Percentiles rank a stretch among this genome's conserved stretches.
These are phyloP conservation scores for Manacus vitellinus DNA, from an alignment of 2,113 vertebrate species.

Conservation along the genomic window DNA sequence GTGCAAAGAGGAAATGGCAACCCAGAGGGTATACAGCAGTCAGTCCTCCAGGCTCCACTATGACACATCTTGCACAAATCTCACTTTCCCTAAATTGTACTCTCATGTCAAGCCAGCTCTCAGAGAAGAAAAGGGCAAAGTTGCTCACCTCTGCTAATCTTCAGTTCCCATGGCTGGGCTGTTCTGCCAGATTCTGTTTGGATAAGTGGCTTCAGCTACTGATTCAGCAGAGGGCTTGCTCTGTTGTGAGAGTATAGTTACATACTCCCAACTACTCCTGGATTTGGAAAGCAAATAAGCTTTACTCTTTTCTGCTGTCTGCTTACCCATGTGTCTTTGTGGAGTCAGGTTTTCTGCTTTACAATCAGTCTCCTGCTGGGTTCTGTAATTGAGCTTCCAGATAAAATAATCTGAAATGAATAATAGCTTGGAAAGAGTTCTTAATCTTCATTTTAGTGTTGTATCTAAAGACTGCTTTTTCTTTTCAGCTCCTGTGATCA, in stretches of 20 bases:
- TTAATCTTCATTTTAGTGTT: background rate
- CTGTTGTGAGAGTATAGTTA: slow-evolving; percentile 21
- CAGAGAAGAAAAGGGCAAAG: slow-evolving; percentile 35
- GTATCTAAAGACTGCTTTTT: background rate
- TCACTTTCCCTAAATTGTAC: background rate
- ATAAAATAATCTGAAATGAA: slow-evolving; percentile 5
- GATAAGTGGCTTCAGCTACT: slow-evolving; percentile 18
- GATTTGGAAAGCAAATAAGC: slow-evolving; percentile 59
- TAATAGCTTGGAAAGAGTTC: background rate
- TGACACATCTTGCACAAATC: background rate
- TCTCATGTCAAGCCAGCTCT: background rate
- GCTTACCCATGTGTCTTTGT: background rate
- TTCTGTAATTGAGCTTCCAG: background rate
- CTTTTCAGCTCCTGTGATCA: background rate
- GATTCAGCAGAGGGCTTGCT: background rate
- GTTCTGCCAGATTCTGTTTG: background rate
- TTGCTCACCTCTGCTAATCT: slow-evolving; percentile 51
- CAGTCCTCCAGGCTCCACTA: background rate
- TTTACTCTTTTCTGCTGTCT: background rate
- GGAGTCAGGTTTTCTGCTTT: slow-evolving; percentile 4
- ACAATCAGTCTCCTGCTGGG: background rate
- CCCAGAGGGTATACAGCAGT: background rate
- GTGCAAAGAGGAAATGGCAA: background rate
- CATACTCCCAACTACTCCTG: background rate
- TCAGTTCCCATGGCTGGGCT: background rate